phyloP scores from a whole-genome alignment of 2,888 invertebrate genomes.

The Ennomos fuscantarius region DNA sequence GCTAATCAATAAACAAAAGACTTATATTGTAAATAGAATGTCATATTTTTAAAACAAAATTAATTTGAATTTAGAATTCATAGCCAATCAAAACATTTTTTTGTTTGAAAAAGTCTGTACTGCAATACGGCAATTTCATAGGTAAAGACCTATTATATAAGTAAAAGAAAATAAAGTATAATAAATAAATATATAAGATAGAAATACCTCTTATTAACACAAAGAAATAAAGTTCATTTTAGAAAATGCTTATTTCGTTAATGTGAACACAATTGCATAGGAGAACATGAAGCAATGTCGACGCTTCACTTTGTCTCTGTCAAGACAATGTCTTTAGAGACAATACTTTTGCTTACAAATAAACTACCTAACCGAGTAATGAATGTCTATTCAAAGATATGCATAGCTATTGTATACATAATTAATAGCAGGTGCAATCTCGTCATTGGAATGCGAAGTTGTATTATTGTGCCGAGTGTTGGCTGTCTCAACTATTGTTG shows the following conservation, averaged over 20 bases:
- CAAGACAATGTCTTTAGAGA: conserved; percentile 9
- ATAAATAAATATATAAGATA: too few species aligned
- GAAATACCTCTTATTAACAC: background rate
- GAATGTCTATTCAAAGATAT: conserved; percentile 1
- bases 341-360: conserved; percentile 6
- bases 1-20: too few species aligned
- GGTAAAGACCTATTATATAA: too few species aligned
- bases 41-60: too few species aligned
- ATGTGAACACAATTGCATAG: background rate
- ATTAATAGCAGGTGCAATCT: conserved; percentile 26
- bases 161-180: too few species aligned
- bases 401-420: background rate
- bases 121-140: too few species aligned
- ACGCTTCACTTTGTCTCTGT: conserved; percentile 9
- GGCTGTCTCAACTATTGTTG: conserved; percentile 27
- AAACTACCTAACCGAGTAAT: background rate
- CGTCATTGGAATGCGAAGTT: conserved; percentile 28
- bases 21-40: too few species aligned
- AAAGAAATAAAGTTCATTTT: too few species aligned
- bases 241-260: conserved; percentile 1
- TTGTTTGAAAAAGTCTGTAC: too few species aligned
- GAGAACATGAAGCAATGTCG: conserved; percentile 6
- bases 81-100: too few species aligned
- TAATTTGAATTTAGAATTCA: too few species aligned
- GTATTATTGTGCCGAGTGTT: conserved; percentile 37